A percentile compares a stretch with the other conserved stretches of the same genome.
Evolutionary conservation across 2,888 invertebrate genomes (phyloP).

Genomic region (Leptothorax acervorum): DNA sequence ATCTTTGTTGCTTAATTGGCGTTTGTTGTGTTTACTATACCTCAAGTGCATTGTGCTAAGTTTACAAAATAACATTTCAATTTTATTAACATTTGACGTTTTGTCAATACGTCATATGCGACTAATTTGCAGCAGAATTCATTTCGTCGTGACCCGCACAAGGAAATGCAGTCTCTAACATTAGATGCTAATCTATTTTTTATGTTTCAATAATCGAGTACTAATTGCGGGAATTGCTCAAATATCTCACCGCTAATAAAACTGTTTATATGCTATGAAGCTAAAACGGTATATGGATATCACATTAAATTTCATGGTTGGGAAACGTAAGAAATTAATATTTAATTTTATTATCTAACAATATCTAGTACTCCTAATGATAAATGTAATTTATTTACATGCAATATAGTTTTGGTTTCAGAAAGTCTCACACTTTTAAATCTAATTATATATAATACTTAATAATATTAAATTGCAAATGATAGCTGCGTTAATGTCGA

Average conservation of each 20-base stretch:
- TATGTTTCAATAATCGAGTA: conserved; percentile 25
- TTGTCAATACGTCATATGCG: background rate
- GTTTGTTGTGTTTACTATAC: background rate
- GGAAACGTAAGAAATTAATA: background rate
- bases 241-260: conserved; percentile 32
- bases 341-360: background rate
- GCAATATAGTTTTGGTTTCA: background rate
- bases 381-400: background rate
- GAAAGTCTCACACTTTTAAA: background rate
- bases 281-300: background rate
- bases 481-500: background rate
- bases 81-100: conserved; percentile 18
- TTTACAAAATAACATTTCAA: background rate
- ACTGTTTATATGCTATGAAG: background rate
- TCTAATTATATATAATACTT: background rate
- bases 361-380: background rate
- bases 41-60: background rate
- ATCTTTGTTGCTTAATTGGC: background rate
- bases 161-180: conserved; percentile 50
- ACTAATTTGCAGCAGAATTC: background rate
- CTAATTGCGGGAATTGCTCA: conserved; percentile 47
- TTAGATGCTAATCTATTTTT: conserved; percentile 53
- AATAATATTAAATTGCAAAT: background rate
- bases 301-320: background rate
- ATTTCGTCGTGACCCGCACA: conserved; percentile 2